A percentile compares a stretch with the other conserved stretches of the same genome.
phyloP scores from a whole-genome alignment of 2,113 vertebrate genomes.

The Craseonycteris thonglongyai region DNA sequence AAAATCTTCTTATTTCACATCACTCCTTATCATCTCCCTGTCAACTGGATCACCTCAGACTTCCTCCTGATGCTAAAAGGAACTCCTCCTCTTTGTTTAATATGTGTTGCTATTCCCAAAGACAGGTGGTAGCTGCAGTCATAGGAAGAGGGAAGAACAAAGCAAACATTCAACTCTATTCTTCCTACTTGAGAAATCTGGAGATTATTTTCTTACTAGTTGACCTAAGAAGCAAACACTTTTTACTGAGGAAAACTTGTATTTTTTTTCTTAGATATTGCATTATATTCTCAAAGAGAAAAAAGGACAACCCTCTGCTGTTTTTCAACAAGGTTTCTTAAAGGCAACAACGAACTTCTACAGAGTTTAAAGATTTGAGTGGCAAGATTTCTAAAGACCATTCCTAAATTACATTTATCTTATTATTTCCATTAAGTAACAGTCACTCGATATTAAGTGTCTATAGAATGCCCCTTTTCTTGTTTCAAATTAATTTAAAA shows the following conservation, averaged over 20 bases:
- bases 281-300: neutral
- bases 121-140: neutral
- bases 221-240: neutral
- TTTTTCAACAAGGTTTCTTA: neutral
- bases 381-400: neutral
- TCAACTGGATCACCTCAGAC: neutral
- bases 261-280: neutral
- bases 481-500: conserved; percentile 16
- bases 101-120: neutral
- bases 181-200: neutral
- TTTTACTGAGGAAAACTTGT: neutral
- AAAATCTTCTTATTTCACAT: neutral
- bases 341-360: neutral
- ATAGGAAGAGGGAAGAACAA: neutral
- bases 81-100: neutral
- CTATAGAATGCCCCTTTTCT: neutral
- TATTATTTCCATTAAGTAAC: neutral
- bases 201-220: neutral
- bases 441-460: neutral
- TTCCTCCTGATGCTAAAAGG: neutral
- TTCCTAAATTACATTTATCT: neutral
- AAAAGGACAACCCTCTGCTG: neutral
- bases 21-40: neutral
- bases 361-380: neutral
- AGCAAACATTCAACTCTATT: neutral